phyloP scores from a whole-genome alignment of 64 coral and sea anemone genomes.

The Catalaphyllia jardinei region DNA sequence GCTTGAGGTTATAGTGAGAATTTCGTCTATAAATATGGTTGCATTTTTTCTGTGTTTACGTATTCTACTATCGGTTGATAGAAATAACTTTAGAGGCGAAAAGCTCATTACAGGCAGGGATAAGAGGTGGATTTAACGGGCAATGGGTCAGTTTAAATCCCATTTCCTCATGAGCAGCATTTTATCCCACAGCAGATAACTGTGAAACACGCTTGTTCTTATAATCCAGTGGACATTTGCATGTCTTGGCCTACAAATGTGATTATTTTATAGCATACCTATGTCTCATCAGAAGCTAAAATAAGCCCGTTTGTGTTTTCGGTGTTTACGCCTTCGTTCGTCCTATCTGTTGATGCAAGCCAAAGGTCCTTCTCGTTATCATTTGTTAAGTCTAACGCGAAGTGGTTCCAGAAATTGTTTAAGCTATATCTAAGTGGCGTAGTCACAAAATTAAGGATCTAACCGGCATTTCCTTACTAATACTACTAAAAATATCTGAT shows the following conservation, averaged over 20 bases:
- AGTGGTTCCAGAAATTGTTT: background rate
- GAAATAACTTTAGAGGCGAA: background rate
- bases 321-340: too few relatives aligned
- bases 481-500: background rate
- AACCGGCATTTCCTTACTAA: background rate
- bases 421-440: background rate
- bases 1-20: background rate
- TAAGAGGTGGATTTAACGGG: background rate
- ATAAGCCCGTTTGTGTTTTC: too few relatives aligned
- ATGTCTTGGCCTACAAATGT: too few relatives aligned
- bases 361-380: too few relatives aligned
- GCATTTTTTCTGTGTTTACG: background rate
- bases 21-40: background rate
- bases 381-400: too few relatives aligned
- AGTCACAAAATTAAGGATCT: background rate
- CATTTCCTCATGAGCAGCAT: background rate
- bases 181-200: background rate
- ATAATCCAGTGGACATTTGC: too few relatives aligned
- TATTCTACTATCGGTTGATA: background rate
- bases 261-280: too few relatives aligned
- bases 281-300: too few relatives aligned
- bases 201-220: too few relatives aligned
- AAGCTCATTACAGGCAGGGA: background rate
- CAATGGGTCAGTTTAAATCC: background rate
- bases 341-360: too few relatives aligned